These are phyloP conservation scores for Drosophila nr. medialis DNA, from an alignment of 2,888 invertebrate genomes.

Conservation along the genomic window DNA sequence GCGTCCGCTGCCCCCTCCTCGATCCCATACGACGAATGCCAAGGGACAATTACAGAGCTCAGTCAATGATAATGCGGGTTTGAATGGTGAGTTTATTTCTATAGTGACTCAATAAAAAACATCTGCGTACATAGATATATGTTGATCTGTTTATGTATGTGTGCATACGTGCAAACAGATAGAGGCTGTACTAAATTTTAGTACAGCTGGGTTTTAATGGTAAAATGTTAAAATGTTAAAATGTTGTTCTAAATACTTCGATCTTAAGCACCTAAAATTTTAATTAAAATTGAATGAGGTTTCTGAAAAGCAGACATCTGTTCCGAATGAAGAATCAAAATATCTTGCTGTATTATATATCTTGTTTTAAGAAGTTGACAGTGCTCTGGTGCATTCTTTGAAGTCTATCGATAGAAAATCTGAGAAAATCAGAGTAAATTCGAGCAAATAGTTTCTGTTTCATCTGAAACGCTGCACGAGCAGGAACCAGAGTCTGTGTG, in stretches of 20 bases:
- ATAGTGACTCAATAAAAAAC: background rate
- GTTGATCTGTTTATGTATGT: background rate
- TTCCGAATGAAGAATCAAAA: background rate
- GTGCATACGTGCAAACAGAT: background rate
- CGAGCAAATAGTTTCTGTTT: conserved; percentile 16
- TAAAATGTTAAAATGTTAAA: background rate
- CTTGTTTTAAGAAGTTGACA: background rate
- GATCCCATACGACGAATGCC: conserved; percentile 23
- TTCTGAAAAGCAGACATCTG: background rate
- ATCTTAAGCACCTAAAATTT: background rate
- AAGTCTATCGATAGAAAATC: background rate
- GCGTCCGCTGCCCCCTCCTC: conserved; percentile 54
- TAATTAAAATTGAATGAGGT: background rate
- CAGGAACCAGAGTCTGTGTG: background rate
- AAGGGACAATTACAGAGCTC: conserved; percentile 13
- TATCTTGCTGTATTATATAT: background rate
- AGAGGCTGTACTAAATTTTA: background rate
- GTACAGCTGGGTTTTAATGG: background rate
- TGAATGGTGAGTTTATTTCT: conserved; percentile 48
- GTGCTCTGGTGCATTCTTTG: background rate
- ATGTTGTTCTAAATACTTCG: background rate
- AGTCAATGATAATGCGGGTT: background rate
- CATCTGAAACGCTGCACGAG: conserved; percentile 16
- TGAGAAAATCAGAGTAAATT: conserved; percentile 8
- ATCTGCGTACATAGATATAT: background rate